A percentile compares a stretch with the other conserved stretches of the same genome.
These are phyloP conservation scores for Steinernema khuongi DNA, from an alignment of 1,140 invertebrate species.

Conservation along the genomic window DNA sequence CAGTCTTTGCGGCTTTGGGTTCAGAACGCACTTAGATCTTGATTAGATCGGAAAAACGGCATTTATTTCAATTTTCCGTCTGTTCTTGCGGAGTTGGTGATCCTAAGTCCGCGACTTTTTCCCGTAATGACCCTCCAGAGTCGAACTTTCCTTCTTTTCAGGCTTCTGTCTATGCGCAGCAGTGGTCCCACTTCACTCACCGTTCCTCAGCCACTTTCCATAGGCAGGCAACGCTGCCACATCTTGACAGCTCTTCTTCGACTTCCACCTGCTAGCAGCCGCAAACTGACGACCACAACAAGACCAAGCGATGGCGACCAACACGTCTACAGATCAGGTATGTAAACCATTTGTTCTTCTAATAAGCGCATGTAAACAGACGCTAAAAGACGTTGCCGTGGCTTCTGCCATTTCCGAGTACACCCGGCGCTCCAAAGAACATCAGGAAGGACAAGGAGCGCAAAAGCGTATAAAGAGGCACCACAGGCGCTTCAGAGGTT, in stretches of 20 bases:
- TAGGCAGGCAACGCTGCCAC: too few species aligned
- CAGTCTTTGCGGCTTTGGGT: too few species aligned
- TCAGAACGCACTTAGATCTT: too few species aligned
- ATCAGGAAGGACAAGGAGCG: background rate
- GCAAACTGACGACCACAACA: background rate
- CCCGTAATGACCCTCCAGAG: too few species aligned
- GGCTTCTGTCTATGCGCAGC: slow-evolving; percentile 12
- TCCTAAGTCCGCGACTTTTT: too few species aligned
- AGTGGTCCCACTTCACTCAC: background rate
- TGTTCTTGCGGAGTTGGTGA: too few species aligned
- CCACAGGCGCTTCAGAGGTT: slow-evolving; percentile 6
- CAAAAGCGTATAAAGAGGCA: background rate
- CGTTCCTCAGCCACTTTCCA: background rate
- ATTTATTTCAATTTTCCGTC: too few species aligned
- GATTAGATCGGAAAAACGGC: too few species aligned
- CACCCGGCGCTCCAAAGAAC: background rate
- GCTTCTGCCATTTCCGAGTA: background rate
- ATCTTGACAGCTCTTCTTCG: background rate
- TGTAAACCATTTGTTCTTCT: background rate
- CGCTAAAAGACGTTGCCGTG: background rate
- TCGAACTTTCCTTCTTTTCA: background rate
- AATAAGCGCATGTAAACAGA: background rate
- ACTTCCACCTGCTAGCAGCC: background rate
- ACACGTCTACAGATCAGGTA: background rate
- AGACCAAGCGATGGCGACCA: background rate